Percentiles rank a stretch among this genome's conserved stretches.
Evolutionary conservation across 2,113 vertebrate genomes (phyloP).

Genomic region (Anguilla rostrata): DNA sequence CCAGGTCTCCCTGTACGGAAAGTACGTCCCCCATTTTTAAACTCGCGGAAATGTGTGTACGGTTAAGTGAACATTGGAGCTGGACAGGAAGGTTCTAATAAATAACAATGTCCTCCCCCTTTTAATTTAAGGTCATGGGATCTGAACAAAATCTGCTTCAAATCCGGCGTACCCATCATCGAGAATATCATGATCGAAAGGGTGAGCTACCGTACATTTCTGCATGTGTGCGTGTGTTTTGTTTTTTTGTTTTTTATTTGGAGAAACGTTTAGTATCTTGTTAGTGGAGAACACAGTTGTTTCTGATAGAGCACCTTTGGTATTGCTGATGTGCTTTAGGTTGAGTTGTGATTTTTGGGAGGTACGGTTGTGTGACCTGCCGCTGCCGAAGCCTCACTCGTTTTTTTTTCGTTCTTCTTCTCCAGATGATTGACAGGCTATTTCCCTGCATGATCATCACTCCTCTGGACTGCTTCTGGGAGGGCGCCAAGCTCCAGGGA

Average conservation of each 20-base stretch:
- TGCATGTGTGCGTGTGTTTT: not conserved
- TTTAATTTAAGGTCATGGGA: slow-evolving; percentile 88
- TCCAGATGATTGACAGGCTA: slow-evolving; percentile 97
- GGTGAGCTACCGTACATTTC: slow-evolving; percentile 66
- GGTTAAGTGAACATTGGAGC: not conserved
- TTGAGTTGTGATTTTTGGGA: not conserved
- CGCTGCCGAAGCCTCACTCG: not conserved
- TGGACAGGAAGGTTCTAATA: not conserved
- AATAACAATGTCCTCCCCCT: not conserved
- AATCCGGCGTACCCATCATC: slow-evolving; percentile 95
- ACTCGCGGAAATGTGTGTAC: not conserved
- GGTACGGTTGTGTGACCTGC: not conserved
- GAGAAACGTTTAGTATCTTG: not conserved
- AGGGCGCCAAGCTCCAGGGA: slow-evolving; percentile 95
- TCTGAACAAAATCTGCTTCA: slow-evolving; percentile 99
- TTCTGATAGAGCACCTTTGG: not conserved
- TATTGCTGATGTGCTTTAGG: not conserved
- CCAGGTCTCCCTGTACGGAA: slow-evolving; percentile 95
- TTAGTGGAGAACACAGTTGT: not conserved
- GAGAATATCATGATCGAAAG: slow-evolving; percentile 98
- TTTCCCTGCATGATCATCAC: slow-evolving; percentile 98
- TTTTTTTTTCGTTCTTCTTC: slow-evolving; percentile 1
- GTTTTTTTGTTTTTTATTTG: not conserved
- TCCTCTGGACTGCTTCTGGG: slow-evolving; percentile 98
- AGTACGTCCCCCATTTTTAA: slow-evolving; percentile 73